These are phyloP conservation scores for Lochmaea capreae DNA, from an alignment of 2,888 invertebrate genomes.

Conservation along the genomic window DNA sequence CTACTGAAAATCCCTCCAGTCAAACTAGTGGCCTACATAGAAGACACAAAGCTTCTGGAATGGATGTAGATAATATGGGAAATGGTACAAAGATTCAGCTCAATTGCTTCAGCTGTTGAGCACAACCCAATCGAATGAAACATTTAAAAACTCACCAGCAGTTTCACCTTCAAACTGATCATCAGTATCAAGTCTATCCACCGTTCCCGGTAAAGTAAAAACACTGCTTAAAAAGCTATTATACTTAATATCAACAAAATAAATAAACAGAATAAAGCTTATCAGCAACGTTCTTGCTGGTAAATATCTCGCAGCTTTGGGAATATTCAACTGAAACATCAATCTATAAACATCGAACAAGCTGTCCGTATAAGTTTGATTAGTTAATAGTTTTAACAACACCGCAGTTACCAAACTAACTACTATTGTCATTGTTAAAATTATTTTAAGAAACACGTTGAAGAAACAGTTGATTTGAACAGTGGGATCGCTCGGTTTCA, in stretches of 20 bases:
- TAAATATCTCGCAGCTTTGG: background rate
- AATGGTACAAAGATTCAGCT: no score
- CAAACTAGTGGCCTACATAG: no score
- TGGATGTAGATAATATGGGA: no score
- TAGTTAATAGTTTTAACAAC: background rate
- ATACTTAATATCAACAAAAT: slow-evolving; percentile 19
- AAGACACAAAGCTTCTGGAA: no score
- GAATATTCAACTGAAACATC: slow-evolving; percentile 14
- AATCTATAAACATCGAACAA: slow-evolving; percentile 14
- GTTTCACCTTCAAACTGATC: background rate
- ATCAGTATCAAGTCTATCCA: background rate
- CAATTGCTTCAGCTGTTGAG: no score
- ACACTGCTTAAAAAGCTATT: slow-evolving; percentile 18
- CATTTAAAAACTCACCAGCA: background rate
- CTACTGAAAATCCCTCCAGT: no score
- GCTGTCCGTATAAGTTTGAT: background rate
- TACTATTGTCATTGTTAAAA: background rate
- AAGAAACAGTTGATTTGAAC: slow-evolving; percentile 7
- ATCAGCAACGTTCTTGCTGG: background rate
- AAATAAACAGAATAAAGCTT: slow-evolving; percentile 1
- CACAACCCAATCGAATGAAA: no score
- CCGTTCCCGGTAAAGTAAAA: slow-evolving; percentile 5
- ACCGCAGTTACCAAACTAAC: background rate
- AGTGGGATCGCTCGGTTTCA: background rate
- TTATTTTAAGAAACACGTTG: background rate